Conservation (phyloP, 2,888 invertebrate genomes). For the Eilema griseolum region DNA sequence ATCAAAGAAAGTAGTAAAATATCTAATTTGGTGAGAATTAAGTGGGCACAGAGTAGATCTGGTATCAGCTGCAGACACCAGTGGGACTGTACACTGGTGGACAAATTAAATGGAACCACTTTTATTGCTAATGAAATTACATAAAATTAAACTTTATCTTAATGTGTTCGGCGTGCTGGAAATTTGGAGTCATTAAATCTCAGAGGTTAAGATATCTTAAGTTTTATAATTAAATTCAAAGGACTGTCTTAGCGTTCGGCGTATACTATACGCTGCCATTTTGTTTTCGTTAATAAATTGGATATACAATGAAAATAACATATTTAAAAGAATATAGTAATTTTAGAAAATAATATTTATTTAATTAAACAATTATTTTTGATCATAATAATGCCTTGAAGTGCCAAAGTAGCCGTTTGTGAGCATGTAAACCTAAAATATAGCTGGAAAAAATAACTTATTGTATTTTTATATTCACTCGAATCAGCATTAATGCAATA, state of each 20-base stretch:
- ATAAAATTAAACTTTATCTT: conserved; percentile 45
- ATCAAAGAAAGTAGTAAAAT: conserved; percentile 12
- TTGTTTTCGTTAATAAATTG: background rate
- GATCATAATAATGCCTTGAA: too few species aligned
- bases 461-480: too few species aligned
- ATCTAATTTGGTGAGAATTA: conserved; percentile 34
- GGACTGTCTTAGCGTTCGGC: background rate
- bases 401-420: too few species aligned
- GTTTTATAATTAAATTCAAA: conserved; percentile 2
- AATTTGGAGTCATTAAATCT: background rate
- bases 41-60: conserved; percentile 28
- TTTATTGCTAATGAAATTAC: conserved; percentile 44
- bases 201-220: background rate
- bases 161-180: background rate
- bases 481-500: too few species aligned
- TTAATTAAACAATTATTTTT: too few species aligned
- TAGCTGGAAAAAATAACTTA: too few species aligned
- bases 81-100: conserved; percentile 32
- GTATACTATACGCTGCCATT: background rate
- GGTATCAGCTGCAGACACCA: conserved; percentile 46
- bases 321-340: too few species aligned
- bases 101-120: conserved; percentile 38
- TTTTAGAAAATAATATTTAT: too few species aligned
- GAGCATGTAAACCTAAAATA: too few species aligned
- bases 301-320: background rate